Percentiles rank a stretch among this genome's conserved stretches.
phyloP scores from a whole-genome alignment of 1,140 invertebrate species.

The Nomia melanderi region DNA sequence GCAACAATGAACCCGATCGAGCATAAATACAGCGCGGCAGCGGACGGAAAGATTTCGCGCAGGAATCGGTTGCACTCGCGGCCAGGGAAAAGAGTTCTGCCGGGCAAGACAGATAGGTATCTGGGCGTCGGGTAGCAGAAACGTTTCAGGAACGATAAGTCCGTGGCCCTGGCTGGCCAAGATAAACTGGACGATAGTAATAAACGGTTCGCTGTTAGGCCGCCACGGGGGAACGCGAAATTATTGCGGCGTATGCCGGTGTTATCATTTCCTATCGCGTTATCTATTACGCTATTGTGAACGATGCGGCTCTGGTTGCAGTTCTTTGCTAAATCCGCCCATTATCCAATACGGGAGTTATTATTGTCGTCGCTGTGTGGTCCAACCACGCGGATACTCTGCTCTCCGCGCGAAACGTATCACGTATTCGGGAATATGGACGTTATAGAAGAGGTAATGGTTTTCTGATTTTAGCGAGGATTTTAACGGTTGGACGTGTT shows the following conservation, averaged over 20 bases:
- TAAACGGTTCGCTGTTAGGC: slow-evolving; percentile 39
- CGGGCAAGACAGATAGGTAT: slow-evolving; percentile 33
- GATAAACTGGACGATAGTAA: slow-evolving; percentile 63
- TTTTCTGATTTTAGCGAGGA: no score
- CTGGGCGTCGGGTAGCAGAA: slow-evolving; percentile 14
- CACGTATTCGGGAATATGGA: no score
- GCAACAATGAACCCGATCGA: slow-evolving; percentile 19
- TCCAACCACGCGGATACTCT: slow-evolving; percentile 20
- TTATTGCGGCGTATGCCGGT: slow-evolving; percentile 46
- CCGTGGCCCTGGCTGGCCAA: slow-evolving; percentile 14
- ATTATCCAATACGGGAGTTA: slow-evolving; percentile 59
- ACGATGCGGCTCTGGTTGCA: slow-evolving; percentile 19
- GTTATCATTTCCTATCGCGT: slow-evolving; percentile 61
- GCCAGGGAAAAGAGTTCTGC: not conserved
- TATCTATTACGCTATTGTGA: slow-evolving; percentile 55
- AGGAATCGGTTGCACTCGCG: slow-evolving; percentile 16
- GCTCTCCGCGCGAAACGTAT: no score
- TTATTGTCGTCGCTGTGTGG: slow-evolving; percentile 26
- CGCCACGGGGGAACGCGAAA: slow-evolving; percentile 42
- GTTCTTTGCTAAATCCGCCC: slow-evolving; percentile 51
- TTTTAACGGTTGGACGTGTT: no score
- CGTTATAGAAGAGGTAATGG: slow-evolving; percentile 7
- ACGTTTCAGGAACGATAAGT: slow-evolving; percentile 50
- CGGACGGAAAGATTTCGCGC: slow-evolving; percentile 45
- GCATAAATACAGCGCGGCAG: slow-evolving; percentile 18